Conservation (phyloP, 2,888 invertebrate genomes). For the Noctua comes region DNA sequence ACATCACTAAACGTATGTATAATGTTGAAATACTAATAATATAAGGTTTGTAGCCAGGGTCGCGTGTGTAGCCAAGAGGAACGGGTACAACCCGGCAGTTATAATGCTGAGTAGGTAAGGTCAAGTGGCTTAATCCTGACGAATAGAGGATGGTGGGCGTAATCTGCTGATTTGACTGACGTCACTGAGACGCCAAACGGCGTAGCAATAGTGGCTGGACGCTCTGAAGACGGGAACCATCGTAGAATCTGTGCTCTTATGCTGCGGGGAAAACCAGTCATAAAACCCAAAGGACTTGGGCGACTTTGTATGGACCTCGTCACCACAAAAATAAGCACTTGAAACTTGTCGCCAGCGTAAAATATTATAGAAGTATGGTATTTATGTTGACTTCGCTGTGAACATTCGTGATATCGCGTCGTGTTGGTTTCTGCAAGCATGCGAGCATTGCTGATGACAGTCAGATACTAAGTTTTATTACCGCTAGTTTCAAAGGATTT, state of each 20-base stretch:
- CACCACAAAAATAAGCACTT: neutral
- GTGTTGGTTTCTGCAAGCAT: neutral
- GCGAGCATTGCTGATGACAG: neutral
- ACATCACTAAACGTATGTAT: conserved; percentile 25
- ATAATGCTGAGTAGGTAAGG: neutral
- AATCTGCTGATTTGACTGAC: neutral
- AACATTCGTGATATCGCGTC: neutral
- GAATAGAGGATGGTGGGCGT: neutral
- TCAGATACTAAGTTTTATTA: neutral
- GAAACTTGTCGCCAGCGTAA: neutral
- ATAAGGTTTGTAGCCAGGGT: conserved; percentile 44
- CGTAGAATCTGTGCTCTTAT: neutral
- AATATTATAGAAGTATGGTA: too few species aligned
- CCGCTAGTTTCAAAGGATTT: neutral
- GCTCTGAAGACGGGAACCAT: neutral
- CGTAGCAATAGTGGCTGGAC: neutral
- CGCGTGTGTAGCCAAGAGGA: conserved; percentile 35
- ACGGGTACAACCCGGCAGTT: conserved; percentile 19
- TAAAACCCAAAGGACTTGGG: neutral
- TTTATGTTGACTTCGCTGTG: neutral
- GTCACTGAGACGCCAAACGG: too few species aligned
- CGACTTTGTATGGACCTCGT: neutral
- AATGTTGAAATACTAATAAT: conserved; percentile 51
- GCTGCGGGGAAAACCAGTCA: neutral
- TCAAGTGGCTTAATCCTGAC: conserved; percentile 9